Evolutionary conservation across 2,113 vertebrate species (phyloP).

Genomic region (Bostrychus sinensis): DNA sequence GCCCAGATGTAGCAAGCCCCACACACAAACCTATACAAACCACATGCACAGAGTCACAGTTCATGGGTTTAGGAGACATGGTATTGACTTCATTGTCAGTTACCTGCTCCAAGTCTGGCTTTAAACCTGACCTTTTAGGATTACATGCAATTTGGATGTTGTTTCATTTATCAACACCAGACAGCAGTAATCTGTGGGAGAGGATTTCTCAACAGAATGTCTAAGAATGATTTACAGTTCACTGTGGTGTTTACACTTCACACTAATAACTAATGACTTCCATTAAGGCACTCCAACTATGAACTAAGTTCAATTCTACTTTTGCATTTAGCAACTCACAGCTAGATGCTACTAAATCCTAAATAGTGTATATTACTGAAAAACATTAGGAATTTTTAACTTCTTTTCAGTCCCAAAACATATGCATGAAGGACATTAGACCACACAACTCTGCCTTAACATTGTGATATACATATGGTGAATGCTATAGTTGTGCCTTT

Average conservation of each 20-base stretch:
- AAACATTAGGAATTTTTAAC: background rate
- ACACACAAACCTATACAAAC: background rate
- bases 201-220: background rate
- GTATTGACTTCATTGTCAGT: background rate
- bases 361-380: background rate
- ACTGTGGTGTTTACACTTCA: background rate
- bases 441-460: too few relatives aligned
- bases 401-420: too few relatives aligned
- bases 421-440: too few relatives aligned
- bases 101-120: background rate
- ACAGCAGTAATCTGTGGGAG: background rate
- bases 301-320: background rate
- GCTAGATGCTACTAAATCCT: background rate
- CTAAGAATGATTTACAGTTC: background rate
- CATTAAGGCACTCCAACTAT: background rate
- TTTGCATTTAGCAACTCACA: background rate
- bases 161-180: background rate
- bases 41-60: background rate
- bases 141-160: background rate
- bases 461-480: too few relatives aligned
- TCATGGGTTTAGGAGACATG: background rate
- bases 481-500: too few relatives aligned
- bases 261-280: background rate
- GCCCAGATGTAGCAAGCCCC: slow-evolving; percentile 1
- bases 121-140: background rate